Conservation (phyloP, 2,888 invertebrate genomes). For the Epinotia demarniana region DNA sequence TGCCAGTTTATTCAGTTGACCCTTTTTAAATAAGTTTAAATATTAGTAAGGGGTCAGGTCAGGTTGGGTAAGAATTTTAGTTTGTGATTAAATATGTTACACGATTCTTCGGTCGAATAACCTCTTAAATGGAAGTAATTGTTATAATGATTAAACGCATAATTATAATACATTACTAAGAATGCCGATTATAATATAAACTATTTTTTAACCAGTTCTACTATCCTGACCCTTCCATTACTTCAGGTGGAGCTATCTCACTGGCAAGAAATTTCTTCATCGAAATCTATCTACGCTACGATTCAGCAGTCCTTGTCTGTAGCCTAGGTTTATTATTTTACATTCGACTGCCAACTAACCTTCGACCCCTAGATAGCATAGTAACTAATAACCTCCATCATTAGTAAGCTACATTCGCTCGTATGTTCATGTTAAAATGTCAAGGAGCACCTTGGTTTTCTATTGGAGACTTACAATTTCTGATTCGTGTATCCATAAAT, state of each 20-base stretch:
- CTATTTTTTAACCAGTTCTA: neutral
- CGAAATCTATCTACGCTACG: constrained; percentile 5
- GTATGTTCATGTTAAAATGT: constrained; percentile 34
- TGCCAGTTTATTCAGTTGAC: constrained; percentile 2
- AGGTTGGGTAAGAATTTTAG: neutral
- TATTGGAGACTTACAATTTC: constrained; percentile 8
- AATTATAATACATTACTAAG: neutral
- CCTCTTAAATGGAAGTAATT: neutral
- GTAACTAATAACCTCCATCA: constrained; percentile 39
- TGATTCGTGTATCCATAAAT: neutral
- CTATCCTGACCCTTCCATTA: neutral
- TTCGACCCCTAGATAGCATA: constrained; percentile 29
- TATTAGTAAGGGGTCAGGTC: neutral
- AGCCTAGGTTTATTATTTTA: constrained; percentile 37
- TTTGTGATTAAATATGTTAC: neutral
- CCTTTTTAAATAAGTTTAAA: constrained; percentile 2
- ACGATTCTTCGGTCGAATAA: neutral
- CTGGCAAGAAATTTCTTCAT: constrained; percentile 26
- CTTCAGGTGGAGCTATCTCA: neutral
- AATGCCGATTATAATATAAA: no score
- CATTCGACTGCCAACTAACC: constrained; percentile 41
- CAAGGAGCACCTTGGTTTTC: constrained; percentile 35
- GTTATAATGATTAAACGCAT: neutral
- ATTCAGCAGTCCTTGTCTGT: constrained; percentile 4
- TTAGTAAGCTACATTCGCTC: constrained; percentile 34